A percentile compares a stretch with the other conserved stretches of the same genome.
Conservation (phyloP, 2,888 invertebrate genomes). For the Drosophila kambysellisi region DNA sequence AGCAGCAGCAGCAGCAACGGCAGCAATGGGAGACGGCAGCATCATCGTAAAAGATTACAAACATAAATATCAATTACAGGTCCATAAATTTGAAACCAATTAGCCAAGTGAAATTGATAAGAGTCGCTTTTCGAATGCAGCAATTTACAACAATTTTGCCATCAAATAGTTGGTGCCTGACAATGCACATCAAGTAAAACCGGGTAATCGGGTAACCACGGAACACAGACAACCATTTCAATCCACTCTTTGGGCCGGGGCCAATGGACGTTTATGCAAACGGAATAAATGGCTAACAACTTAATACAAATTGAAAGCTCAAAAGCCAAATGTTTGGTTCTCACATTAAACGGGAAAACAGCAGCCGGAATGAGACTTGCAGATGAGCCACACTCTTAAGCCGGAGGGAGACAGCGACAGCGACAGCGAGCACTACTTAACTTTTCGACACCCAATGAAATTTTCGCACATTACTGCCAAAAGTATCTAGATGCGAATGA, state of each 20-base stretch:
- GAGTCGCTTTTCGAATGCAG: conserved; percentile 64
- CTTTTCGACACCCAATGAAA: conserved; percentile 83
- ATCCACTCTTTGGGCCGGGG: conserved; percentile 2
- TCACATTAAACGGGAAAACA: conserved; percentile 74
- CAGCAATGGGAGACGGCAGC: conserved; percentile 21
- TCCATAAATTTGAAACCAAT: conserved; percentile 85
- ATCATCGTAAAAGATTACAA: conserved; percentile 49
- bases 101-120: conserved; percentile 84
- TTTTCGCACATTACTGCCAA: conserved; percentile 84
- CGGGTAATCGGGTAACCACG: background rate
- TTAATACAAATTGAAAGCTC: conserved; percentile 81
- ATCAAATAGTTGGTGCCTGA: conserved; percentile 46
- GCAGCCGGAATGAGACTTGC: conserved; percentile 42
- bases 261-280: conserved; percentile 58
- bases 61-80: conserved; percentile 84
- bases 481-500: conserved; percentile 82
- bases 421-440: conserved; percentile 79
- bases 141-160: conserved; percentile 72
- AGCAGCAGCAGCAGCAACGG: conserved; percentile 17
- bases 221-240: background rate
- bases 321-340: conserved; percentile 80
- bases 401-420: conserved; percentile 43
- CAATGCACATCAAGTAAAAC: conserved; percentile 56
- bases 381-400: conserved; percentile 17
- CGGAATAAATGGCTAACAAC: conserved; percentile 54